These are phyloP conservation scores for Leptinotarsa rubiginosa DNA, from an alignment of 2,888 invertebrate genomes.

Conservation along the genomic window DNA sequence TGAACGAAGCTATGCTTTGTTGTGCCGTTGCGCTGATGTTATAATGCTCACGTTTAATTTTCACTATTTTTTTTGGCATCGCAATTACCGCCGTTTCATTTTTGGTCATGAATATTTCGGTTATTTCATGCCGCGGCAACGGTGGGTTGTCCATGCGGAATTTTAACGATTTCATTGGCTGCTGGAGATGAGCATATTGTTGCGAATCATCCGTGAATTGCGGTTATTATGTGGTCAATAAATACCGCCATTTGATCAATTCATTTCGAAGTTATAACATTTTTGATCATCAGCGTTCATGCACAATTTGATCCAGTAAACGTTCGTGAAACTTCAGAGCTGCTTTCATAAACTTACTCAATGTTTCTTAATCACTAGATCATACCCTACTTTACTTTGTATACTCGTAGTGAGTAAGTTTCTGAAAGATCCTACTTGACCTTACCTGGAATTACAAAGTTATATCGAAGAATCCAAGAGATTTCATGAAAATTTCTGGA, in stretches of 20 bases:
- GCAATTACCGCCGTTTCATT: constrained; percentile 37
- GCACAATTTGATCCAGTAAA: too few species aligned
- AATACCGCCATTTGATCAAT: background rate
- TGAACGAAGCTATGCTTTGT: constrained; percentile 54
- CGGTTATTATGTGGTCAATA: background rate
- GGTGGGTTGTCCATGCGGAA: background rate
- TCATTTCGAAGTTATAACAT: background rate
- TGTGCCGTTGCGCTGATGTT: constrained; percentile 37
- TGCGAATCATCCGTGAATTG: background rate
- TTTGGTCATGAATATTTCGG: constrained; percentile 36
- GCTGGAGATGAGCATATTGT: background rate
- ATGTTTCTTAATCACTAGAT: too few species aligned
- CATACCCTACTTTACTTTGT: too few species aligned
- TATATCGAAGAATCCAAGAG: too few species aligned
- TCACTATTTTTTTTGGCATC: constrained; percentile 31
- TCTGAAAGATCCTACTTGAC: too few species aligned
- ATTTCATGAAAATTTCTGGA: too few species aligned
- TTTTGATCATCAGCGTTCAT: too few species aligned
- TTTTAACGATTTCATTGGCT: background rate
- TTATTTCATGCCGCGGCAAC: background rate
- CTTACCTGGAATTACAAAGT: too few species aligned
- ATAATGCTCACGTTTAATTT: constrained; percentile 44
- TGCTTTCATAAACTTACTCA: too few species aligned
- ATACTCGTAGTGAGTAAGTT: too few species aligned
- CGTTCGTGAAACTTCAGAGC: too few species aligned